phyloP scores from a whole-genome alignment of 2,888 invertebrate species.

The Suillia variegata region DNA sequence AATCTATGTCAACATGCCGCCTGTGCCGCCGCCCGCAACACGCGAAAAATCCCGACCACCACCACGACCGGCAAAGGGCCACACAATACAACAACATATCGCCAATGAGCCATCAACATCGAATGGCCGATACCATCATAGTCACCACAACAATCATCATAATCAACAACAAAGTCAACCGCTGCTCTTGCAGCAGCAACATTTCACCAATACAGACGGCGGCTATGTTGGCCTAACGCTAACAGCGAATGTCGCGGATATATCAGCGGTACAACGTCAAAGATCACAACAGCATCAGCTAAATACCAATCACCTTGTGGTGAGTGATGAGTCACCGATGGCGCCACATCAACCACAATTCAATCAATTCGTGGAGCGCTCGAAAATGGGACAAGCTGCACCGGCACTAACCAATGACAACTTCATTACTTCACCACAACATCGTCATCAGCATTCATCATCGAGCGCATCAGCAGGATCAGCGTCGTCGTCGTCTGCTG shows the following conservation, averaged over 20 bases:
- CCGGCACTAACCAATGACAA: constrained; percentile 23
- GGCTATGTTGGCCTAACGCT: constrained; percentile 52
- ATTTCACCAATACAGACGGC: constrained; percentile 51
- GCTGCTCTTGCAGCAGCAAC: constrained; percentile 46
- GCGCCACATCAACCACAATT: constrained; percentile 23
- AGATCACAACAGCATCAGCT: constrained; percentile 25
- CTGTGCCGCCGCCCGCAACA: constrained; percentile 45
- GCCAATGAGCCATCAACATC: constrained; percentile 35
- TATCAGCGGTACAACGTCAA: constrained; percentile 24
- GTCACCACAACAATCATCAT: constrained; percentile 23
- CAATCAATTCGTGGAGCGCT: constrained; percentile 23
- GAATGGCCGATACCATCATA: constrained; percentile 41
- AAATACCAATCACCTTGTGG: constrained; percentile 44
- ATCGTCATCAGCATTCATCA: constrained; percentile 29
- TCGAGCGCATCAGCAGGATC: constrained; percentile 31
- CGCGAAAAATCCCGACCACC: constrained; percentile 47
- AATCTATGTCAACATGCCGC: constrained; percentile 57
- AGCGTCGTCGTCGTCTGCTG: constrained; percentile 23
- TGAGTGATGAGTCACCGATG: constrained; percentile 41
- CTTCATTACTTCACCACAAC: constrained; percentile 28
- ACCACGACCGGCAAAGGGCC: constrained; percentile 55
- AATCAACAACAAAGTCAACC: constrained; percentile 29
- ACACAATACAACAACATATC: constrained; percentile 35
- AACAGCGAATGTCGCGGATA: constrained; percentile 44
- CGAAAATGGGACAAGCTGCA: constrained; percentile 15